Evolutionary conservation across 2,888 invertebrate genomes (phyloP), one percentile per base, ranked within the genome.

Genomic region (Tiphia femorata): DNA sequence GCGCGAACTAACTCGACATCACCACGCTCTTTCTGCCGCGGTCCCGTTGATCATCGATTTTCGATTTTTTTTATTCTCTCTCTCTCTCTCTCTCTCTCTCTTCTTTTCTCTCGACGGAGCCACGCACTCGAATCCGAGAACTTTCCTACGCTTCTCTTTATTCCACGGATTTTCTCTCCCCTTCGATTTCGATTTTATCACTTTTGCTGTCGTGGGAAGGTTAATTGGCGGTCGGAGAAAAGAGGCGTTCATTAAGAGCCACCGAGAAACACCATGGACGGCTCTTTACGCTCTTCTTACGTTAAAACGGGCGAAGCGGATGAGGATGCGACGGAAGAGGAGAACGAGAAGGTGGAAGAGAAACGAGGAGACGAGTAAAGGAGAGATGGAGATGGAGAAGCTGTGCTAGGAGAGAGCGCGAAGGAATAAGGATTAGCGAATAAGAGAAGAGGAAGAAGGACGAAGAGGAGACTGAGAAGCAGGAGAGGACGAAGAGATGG

Each of bases 231-330:
- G 52, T 51, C 43, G 57, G 54, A 55, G 48, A 54, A 65, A 60
- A 62, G n/a, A n/a, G 62, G 58, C 62, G 69, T 68, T 69, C 69
- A 69, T 68, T 68, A 68, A 55, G 51, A 49, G 47, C 33, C 12
- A 1, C 33, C 33, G n/a, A n/a, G n/a, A n/a, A n/a, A n/a, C n/a
- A n/a, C n/a, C n/a, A n/a, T n/a, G n/a, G n/a, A n/a, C n/a, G n/a
- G 25, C 33, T 33, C 33, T n/a, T n/a, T 14, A 8, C n/a, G n/a
- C n/a, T n/a, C n/a, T n/a, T n/a, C n/a, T n/a, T n/a, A n/a, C n/a
- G n/a, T n/a, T n/a, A n/a, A n/a, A n/a, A n/a, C n/a, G n/a, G n/a
- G n/a, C n/a, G n/a, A n/a, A n/a, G n/a, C n/a, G n/a, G n/a, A n/a
- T n/a, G n/a, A n/a, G n/a, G n/a, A n/a, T n/a, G n/a, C n/a, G n/a